These are phyloP conservation scores for Bolinopsis microptera DNA, from an alignment of 37 sponge, comb jelly and placozoan species.

Conservation along the genomic window DNA sequence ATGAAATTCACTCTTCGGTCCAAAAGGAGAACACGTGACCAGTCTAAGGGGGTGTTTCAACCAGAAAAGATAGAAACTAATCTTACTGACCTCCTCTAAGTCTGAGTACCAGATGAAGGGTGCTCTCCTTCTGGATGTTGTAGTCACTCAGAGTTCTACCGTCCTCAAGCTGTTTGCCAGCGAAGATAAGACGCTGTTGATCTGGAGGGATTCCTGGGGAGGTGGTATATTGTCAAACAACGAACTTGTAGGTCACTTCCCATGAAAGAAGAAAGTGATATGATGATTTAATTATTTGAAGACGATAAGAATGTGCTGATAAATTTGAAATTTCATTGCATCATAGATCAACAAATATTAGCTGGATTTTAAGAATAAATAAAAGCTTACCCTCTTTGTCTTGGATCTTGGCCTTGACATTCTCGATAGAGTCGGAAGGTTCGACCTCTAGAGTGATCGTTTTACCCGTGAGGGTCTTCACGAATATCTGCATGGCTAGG, in stretches of 20 bases:
- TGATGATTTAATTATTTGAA: too few species aligned
- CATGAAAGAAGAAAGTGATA: too few species aligned
- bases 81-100: constrained; percentile 37
- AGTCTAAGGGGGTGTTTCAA: too few species aligned
- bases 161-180: constrained; percentile 99
- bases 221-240: too few species aligned
- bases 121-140: constrained; percentile 98
- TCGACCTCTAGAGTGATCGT: constrained; percentile 69
- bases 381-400: constrained; percentile 53
- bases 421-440: constrained; percentile 65
- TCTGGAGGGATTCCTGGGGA: constrained; percentile 87
- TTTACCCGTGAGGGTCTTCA: constrained; percentile 67
- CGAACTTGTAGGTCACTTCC: too few species aligned
- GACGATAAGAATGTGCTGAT: too few species aligned
- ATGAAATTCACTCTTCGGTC: too few species aligned
- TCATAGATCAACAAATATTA: too few species aligned
- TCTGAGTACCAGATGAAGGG: constrained; percentile 70
- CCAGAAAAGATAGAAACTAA: background rate
- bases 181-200: constrained; percentile 96
- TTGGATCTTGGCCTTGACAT: constrained; percentile 67
- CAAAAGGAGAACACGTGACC: too few species aligned
- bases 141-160: constrained; percentile 91
- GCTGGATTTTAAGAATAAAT: too few species aligned
- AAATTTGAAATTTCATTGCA: too few species aligned
- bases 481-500: constrained; percentile 66